Base-by-base conservation (phyloP, 2,888 invertebrate species). In the Flabesymbios commensalis region DNA sequence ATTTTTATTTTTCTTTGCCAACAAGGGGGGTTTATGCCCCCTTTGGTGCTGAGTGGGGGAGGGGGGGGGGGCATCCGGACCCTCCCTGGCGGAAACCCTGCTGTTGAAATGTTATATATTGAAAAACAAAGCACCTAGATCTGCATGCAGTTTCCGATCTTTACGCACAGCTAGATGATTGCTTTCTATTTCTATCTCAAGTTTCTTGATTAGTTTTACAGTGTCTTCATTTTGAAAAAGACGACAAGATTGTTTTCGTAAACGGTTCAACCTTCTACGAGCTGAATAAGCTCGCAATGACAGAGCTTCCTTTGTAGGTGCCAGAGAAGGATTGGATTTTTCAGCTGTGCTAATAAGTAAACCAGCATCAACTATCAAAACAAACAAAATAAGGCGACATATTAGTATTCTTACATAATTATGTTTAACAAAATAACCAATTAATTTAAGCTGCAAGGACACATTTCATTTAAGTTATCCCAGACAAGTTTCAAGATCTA, bases 61-160 rank as follows among this genome's bases (percentile, higher is more conserved):
- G n/a, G n/a, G n/a, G n/a, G n/a, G n/a, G n/a, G n/a, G n/a, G n/a
- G n/a, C n/a, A n/a, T n/a, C n/a, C n/a, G n/a, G n/a, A n/a, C n/a
- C n/a, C n/a, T n/a, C n/a, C n/a, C n/a, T n/a, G n/a, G n/a, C n/a
- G n/a, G n/a, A n/a, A n/a, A n/a, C n/a, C n/a, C n/a, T n/a, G n/a
- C n/a, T n/a, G n/a, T n/a, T n/a, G n/a, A n/a, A n/a, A n/a, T n/a
- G n/a, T n/a, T n/a, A n/a, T n/a, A n/a, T n/a, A n/a, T n/a, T n/a
- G n/a, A n/a, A n/a, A n/a, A 19, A 19, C 31, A 19, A 33, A 75
- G 64, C 69, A 86, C 87, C 91, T 36, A 93, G 86, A 83, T 95
- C 93, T 54, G 91, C 86, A 78, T 93, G 91, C 4, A 94, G 83
- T 82, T 91, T 89, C 62, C 89, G 87, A 80, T 94, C 94, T 29